phyloP scores from a whole-genome alignment of 2,888 invertebrate species.

The Gnatocerus cornutus region DNA sequence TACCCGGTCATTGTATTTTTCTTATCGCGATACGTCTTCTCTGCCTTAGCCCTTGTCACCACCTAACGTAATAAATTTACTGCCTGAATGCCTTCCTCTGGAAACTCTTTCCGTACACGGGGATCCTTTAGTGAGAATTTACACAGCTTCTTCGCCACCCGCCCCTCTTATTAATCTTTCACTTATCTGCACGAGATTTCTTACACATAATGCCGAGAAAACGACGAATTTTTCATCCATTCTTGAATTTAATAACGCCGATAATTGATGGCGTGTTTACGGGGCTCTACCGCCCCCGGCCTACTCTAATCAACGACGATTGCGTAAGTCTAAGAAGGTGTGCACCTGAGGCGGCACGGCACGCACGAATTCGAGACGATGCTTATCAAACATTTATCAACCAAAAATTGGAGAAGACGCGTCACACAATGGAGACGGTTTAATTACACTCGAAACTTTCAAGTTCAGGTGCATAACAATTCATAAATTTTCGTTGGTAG shows the following conservation, averaged over 20 bases:
- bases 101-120: constrained; percentile 52
- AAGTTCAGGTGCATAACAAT: constrained; percentile 25
- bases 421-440: constrained; percentile 16
- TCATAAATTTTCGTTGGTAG: constrained; percentile 17
- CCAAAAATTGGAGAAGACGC: no score
- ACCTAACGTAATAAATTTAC: constrained; percentile 71
- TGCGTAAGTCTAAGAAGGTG: constrained; percentile 12
- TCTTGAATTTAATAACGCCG: constrained; percentile 13
- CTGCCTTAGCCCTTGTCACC: constrained; percentile 69
- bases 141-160: constrained; percentile 44
- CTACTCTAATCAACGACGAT: neutral
- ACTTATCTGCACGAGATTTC: constrained; percentile 41
- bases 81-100: constrained; percentile 66
- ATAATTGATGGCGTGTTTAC: constrained; percentile 25
- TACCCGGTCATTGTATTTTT: constrained; percentile 68
- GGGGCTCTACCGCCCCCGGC: constrained; percentile 7
- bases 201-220: constrained; percentile 30
- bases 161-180: constrained; percentile 48
- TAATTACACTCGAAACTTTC: constrained; percentile 16
- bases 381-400: no score
- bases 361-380: neutral
- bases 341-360: constrained; percentile 16
- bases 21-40: constrained; percentile 70
- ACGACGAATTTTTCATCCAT: constrained; percentile 29
- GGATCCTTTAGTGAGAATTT: constrained; percentile 54